A percentile compares a stretch with the other conserved stretches of the same genome.
phyloP scores from a whole-genome alignment of 2,888 invertebrate genomes.

The Acrocyrtus sp. region DNA sequence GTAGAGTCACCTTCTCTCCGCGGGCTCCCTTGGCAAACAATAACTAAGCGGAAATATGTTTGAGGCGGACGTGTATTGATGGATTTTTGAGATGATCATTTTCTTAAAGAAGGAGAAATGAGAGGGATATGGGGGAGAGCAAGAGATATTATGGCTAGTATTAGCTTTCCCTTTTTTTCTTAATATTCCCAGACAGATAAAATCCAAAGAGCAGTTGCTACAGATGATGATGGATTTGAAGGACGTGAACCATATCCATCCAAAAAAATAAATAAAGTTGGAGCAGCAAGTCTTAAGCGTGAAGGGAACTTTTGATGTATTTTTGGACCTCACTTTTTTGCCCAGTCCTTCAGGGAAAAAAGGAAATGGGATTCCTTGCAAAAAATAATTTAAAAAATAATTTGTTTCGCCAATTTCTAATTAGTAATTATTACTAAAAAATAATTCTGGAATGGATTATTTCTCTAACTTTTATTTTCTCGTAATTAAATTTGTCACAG shows the following conservation, averaged over 20 bases:
- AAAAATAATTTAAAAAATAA: too few species aligned
- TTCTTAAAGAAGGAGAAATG: constrained; percentile 14
- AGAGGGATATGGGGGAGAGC: constrained; percentile 2
- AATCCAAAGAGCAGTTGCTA: constrained; percentile 28
- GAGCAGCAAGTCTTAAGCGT: too few species aligned
- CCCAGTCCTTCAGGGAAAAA: too few species aligned
- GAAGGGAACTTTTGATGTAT: too few species aligned
- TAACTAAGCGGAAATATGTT: neutral
- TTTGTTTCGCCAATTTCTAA: too few species aligned
- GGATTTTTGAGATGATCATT: constrained; percentile 51
- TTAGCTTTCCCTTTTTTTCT: neutral
- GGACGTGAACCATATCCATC: constrained; percentile 25
- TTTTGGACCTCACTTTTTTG: too few species aligned
- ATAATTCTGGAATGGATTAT: too few species aligned
- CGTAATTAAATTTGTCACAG: too few species aligned
- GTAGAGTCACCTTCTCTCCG: neutral
- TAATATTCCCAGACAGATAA: neutral
- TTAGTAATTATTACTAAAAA: too few species aligned
- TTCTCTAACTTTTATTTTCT: too few species aligned
- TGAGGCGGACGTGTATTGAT: constrained; percentile 47
- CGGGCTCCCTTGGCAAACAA: too few species aligned
- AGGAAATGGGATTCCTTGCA: too few species aligned
- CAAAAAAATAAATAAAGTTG: neutral
- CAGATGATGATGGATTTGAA: constrained; percentile 51
- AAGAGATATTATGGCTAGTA: neutral